phyloP scores from a whole-genome alignment of 1,140 invertebrate genomes.

The Portunus trituberculatus region DNA sequence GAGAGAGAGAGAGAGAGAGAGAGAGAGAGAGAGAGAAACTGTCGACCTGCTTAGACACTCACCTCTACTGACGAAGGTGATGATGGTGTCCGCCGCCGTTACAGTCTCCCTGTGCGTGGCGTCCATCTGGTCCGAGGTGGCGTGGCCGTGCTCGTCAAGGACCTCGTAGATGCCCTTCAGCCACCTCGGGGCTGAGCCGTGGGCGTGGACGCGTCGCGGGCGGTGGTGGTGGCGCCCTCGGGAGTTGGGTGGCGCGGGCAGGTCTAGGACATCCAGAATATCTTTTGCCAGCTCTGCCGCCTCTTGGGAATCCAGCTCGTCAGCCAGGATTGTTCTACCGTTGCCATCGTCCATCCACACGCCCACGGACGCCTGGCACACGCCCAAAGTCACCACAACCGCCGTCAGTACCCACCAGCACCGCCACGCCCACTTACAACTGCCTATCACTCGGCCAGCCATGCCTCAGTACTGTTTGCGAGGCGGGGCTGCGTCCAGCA shows the following conservation, averaged over 20 bases:
- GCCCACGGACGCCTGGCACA: slow-evolving; percentile 46
- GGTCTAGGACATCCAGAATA: slow-evolving; percentile 61
- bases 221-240: slow-evolving; percentile 29
- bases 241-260: slow-evolving; percentile 42
- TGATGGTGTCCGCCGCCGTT: slow-evolving; percentile 70
- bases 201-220: not conserved
- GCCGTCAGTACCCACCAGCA: not conserved
- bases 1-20: slow-evolving; percentile 37
- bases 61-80: slow-evolving; percentile 72
- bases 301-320: slow-evolving; percentile 57
- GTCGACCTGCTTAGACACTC: slow-evolving; percentile 25
- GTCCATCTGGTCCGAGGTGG: slow-evolving; percentile 42
- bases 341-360: slow-evolving; percentile 71
- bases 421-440: not conserved
- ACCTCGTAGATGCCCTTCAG: slow-evolving; percentile 49
- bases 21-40: not conserved
- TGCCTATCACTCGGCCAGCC: not conserved
- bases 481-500: not conserved
- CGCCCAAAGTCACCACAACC: slow-evolving; percentile 16
- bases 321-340: slow-evolving; percentile 57
- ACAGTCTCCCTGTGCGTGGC: slow-evolving; percentile 64
- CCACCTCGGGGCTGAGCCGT: slow-evolving; percentile 54
- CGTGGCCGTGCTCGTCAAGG: slow-evolving; percentile 37
- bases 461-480: not conserved
- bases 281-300: slow-evolving; percentile 56